These are phyloP conservation scores for Anisognathus igniventris DNA, from an alignment of 2,797 vertebrate genomes.

Conservation along the genomic window DNA sequence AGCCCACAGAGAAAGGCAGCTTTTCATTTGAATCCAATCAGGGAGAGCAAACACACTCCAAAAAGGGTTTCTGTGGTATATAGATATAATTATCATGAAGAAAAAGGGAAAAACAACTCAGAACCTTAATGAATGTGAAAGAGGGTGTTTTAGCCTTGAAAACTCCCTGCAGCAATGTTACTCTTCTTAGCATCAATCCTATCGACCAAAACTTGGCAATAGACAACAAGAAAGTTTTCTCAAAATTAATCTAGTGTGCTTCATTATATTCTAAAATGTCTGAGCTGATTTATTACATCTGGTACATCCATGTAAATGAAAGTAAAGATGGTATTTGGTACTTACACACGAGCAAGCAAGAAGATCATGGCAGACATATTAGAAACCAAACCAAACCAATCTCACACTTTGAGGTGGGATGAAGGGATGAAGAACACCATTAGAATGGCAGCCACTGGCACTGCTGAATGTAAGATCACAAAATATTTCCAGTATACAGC, in stretches of 20 bases:
- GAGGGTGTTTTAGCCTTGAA: not conserved
- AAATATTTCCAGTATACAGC: not conserved
- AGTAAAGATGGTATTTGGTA: not conserved
- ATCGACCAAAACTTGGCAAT: not conserved
- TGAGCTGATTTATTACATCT: not conserved
- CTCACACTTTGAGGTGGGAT: not conserved
- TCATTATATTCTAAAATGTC: not conserved
- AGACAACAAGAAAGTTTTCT: not conserved
- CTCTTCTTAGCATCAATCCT: not conserved
- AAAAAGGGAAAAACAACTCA: not conserved
- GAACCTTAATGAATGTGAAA: not conserved
- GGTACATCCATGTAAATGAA: not conserved
- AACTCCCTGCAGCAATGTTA: not conserved
- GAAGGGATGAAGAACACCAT: not conserved
- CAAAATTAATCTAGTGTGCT: not conserved
- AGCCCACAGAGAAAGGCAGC: constrained; percentile 12
- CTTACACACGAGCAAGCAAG: not conserved
- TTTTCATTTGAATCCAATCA: constrained; percentile 59
- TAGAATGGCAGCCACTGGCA: not conserved
- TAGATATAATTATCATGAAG: constrained; percentile 9
- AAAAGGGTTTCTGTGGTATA: not conserved
- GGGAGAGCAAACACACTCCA: constrained; percentile 25
- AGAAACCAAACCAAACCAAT: not conserved
- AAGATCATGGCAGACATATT: not conserved
- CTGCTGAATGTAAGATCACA: not conserved